Base-by-base conservation (phyloP, 2,113 vertebrate genomes). In the Rhegmatorhina hoffmannsi region DNA sequence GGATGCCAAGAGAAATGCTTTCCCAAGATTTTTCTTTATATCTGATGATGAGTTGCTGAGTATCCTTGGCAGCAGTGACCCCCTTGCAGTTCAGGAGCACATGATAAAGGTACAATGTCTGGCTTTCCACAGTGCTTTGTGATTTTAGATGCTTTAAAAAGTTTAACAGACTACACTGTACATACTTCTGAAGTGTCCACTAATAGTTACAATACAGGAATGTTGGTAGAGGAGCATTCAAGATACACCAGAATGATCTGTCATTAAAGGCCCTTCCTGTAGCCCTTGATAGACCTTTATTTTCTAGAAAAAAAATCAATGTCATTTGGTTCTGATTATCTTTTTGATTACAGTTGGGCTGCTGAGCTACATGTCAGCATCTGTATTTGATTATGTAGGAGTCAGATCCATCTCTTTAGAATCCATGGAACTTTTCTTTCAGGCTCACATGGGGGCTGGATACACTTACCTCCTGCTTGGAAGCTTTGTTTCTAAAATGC, bases 1-100 rank as follows among this genome's bases (percentile, higher is more conserved):
- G 92, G 99, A 99, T 88, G 98, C 99, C 52, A 99, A 99, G 77
- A 91, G 99, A 44, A 99, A 99, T 3, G 98, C 98, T 36, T 99
- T 99, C 94, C 99, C 99, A 1, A 97, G 99, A 13, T 99, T 99
- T 96, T 99, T 99, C 97, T 99, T 99, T 96, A 99, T 99, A 82
- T 99, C 99, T 0, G 99, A 99, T 10, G 99, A 99, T 1, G 99
- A 99, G 89, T 97, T 99, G 92, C 99, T 99, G 75, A 99, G 99
- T 96, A 99, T 99, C 85, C 97, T 99, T 80, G 99, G 99, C 5
- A 99, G 97, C 96, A 98, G 98, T 34, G 98, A 98, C 69, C 98
- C 98, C 1, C 79, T 98, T 24, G 99, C 99, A 66, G 98, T 99
- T 31, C 99, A 99, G 97, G 99, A 99, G 84, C 99, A 99, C 95